Conservation (phyloP, 2,888 invertebrate species). For the Heliconius hortense region DNA sequence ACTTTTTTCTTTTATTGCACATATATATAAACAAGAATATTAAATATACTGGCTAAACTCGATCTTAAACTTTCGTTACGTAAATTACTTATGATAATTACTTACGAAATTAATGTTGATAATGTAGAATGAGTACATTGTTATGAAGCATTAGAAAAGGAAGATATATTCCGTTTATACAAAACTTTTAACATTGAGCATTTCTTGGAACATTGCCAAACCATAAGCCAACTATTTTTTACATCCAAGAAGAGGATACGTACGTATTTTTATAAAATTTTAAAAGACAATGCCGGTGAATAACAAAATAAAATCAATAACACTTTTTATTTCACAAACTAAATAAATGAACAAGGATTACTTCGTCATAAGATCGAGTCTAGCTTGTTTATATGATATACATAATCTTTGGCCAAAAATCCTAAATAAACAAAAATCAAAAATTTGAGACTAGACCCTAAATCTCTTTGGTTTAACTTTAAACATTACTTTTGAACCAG, state of each 20-base stretch:
- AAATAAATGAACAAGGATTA: not conserved
- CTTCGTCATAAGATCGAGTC: not conserved
- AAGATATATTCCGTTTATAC: not conserved
- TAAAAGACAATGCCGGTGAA: not conserved
- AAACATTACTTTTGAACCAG: not conserved
- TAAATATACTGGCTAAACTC: not conserved
- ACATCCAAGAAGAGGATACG: not conserved
- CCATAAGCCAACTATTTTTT: not conserved
- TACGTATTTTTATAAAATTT: not conserved
- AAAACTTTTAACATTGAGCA: not conserved
- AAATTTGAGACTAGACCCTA: not conserved
- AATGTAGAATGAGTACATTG: not conserved
- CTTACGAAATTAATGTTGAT: no score
- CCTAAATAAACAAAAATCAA: not conserved
- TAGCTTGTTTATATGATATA: not conserved
- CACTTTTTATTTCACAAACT: not conserved
- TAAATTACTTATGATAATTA: not conserved
- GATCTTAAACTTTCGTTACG: not conserved
- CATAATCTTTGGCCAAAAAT: not conserved
- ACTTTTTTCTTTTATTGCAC: no score
- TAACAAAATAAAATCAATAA: not conserved
- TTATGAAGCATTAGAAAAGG: not conserved
- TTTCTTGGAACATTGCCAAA: not conserved
- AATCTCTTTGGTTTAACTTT: not conserved
- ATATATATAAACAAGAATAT: not conserved